phyloP scores from a whole-genome alignment of 2,797 vertebrate genomes.

The Neostethus bicornis region DNA sequence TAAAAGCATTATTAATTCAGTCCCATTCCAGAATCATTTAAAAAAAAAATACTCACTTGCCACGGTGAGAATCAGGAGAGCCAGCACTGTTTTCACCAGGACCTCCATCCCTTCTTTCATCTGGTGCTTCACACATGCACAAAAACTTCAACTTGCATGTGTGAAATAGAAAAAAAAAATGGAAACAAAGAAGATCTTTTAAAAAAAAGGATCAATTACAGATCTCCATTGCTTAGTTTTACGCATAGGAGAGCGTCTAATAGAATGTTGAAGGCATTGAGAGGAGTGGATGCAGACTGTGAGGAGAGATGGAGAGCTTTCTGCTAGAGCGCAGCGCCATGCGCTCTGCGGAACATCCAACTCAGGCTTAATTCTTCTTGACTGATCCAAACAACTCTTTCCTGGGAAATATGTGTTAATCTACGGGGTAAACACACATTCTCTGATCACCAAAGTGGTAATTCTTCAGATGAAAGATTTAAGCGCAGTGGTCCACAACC shows the following conservation, averaged over 20 bases:
- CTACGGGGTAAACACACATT: slow-evolving; percentile 26
- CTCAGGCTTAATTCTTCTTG: slow-evolving; percentile 22
- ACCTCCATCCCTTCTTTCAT: slow-evolving; percentile 69
- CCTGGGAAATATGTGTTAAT: slow-evolving; percentile 8
- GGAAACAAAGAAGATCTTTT: neutral
- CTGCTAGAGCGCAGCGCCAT: slow-evolving; percentile 56
- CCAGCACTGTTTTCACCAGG: slow-evolving; percentile 68
- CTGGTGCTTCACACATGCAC: slow-evolving; percentile 49
- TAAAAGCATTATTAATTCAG: no score
- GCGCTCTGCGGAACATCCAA: slow-evolving; percentile 48
- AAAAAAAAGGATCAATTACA: slow-evolving; percentile 13
- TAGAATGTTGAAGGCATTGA: slow-evolving; percentile 30
- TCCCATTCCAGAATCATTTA: slow-evolving; percentile 5
- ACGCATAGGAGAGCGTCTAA: slow-evolving; percentile 11
- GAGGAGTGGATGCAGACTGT: slow-evolving; percentile 34
- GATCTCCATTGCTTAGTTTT: slow-evolving; percentile 32
- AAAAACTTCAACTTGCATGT: slow-evolving; percentile 53
- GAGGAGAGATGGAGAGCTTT: slow-evolving; percentile 37
- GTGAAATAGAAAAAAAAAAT: slow-evolving; percentile 18
- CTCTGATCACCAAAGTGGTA: slow-evolving; percentile 37
- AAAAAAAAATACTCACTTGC: slow-evolving; percentile 69
- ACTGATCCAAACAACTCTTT: slow-evolving; percentile 31
- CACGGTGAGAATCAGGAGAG: slow-evolving; percentile 72
- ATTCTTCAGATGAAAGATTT: slow-evolving; percentile 60
- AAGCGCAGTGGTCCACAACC: slow-evolving; percentile 42